Evolutionary conservation across 2,113 vertebrate genomes (phyloP).

Genomic region (Serilophus lunatus): DNA sequence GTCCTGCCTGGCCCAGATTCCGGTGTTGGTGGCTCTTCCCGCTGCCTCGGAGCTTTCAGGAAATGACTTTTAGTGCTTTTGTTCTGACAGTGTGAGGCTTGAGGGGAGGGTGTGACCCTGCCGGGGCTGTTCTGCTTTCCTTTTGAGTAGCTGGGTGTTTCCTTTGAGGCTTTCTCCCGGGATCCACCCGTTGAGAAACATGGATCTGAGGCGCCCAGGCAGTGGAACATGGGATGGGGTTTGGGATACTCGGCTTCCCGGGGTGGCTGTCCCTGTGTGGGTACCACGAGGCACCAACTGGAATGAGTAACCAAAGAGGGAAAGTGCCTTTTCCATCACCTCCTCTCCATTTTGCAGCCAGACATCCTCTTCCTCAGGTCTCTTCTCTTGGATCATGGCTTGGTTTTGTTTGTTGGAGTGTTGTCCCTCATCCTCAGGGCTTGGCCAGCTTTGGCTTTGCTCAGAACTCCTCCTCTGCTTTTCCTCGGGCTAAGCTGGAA

Average conservation of each 20-base stretch:
- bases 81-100: neutral
- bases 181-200: rapidly evolving
- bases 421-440: neutral
- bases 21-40: neutral
- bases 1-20: neutral
- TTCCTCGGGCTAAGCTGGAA: neutral
- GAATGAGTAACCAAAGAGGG: neutral
- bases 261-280: neutral
- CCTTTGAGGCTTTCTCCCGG: neutral
- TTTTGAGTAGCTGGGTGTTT: neutral
- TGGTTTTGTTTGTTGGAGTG: neutral
- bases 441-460: neutral
- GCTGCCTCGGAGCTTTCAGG: neutral
- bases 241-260: neutral
- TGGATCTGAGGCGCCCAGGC: neutral
- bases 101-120: neutral
- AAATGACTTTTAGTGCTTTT: neutral
- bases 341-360: neutral
- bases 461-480: neutral
- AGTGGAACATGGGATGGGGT: rapidly evolving
- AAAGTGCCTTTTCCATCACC: neutral
- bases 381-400: neutral
- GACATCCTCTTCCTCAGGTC: rapidly evolving
- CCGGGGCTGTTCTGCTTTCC: neutral
- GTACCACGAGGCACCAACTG: rapidly evolving